These are phyloP conservation scores for Mormyrus lacerda DNA, from an alignment of 2,113 vertebrate genomes.

Conservation along the genomic window DNA sequence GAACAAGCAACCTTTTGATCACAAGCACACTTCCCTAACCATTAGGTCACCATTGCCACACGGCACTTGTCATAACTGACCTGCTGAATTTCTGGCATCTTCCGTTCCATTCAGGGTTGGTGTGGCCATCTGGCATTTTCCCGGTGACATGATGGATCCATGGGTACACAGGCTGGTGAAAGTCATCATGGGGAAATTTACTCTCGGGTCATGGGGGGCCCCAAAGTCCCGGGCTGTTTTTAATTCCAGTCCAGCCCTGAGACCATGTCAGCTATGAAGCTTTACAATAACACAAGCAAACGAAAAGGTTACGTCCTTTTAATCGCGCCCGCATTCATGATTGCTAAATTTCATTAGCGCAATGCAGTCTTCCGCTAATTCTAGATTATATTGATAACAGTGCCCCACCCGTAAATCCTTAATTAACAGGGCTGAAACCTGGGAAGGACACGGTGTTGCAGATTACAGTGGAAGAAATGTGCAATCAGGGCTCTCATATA, in stretches of 20 bases:
- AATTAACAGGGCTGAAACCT: background rate
- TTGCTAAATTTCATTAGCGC: background rate
- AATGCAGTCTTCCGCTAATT: background rate
- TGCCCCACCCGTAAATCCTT: conserved; percentile 11
- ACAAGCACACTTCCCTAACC: background rate
- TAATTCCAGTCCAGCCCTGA: background rate
- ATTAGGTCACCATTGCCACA: background rate
- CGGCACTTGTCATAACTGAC: background rate
- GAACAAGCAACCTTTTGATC: background rate
- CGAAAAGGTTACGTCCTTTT: background rate
- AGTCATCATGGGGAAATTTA: conserved; percentile 18
- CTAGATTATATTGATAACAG: conserved; percentile 15
- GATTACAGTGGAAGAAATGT: background rate
- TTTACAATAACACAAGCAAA: background rate
- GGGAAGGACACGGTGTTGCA: background rate
- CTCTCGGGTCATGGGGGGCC: background rate
- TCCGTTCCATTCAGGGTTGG: background rate
- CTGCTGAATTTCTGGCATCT: background rate
- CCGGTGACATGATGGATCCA: conserved; percentile 24
- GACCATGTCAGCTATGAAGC: background rate
- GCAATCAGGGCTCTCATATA: background rate
- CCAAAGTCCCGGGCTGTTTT: background rate
- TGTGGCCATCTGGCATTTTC: conserved; percentile 35
- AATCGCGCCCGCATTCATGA: background rate
- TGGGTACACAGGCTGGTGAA: background rate